These are phyloP conservation scores for Diaperis boleti DNA, from an alignment of 2,888 invertebrate genomes.

Conservation along the genomic window DNA sequence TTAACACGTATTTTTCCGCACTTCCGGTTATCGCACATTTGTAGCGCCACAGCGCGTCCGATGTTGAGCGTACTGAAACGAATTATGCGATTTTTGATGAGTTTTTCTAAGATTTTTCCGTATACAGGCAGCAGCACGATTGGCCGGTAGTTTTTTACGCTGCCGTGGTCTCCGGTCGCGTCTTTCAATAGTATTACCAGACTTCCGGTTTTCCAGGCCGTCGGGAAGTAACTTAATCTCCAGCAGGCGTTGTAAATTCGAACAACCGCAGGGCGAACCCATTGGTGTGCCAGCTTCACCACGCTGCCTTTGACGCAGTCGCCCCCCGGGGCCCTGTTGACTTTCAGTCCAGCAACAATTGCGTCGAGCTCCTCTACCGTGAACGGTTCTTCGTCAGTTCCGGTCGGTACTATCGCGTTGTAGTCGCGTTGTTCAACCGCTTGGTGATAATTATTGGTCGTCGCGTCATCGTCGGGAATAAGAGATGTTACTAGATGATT, in stretches of 20 bases:
- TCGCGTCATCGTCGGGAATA: background rate
- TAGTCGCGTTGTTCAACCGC: background rate
- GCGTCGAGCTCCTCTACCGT: background rate
- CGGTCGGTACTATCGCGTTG: background rate
- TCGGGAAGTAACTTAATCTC: background rate
- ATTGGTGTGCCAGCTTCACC: background rate
- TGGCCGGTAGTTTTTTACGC: background rate
- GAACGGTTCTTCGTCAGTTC: background rate
- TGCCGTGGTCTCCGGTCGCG: background rate
- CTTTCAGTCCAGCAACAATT: background rate
- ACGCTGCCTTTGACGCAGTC: background rate
- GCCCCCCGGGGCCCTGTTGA: constrained; percentile 2
- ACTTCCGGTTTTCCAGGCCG: background rate
- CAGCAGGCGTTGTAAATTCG: background rate
- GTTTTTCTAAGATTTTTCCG: constrained; percentile 7
- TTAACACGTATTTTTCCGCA: constrained; percentile 17
- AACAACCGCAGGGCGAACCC: background rate
- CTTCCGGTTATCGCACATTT: background rate
- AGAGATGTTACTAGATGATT: background rate
- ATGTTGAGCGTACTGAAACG: background rate
- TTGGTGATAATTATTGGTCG: background rate
- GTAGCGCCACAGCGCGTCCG: background rate
- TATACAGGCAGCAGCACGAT: background rate
- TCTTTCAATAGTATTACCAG: background rate
- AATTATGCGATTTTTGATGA: background rate